A percentile compares a stretch with the other conserved stretches of the same genome.
phyloP scores from a whole-genome alignment of 2,113 vertebrate species.

The Vireo altiloquus region DNA sequence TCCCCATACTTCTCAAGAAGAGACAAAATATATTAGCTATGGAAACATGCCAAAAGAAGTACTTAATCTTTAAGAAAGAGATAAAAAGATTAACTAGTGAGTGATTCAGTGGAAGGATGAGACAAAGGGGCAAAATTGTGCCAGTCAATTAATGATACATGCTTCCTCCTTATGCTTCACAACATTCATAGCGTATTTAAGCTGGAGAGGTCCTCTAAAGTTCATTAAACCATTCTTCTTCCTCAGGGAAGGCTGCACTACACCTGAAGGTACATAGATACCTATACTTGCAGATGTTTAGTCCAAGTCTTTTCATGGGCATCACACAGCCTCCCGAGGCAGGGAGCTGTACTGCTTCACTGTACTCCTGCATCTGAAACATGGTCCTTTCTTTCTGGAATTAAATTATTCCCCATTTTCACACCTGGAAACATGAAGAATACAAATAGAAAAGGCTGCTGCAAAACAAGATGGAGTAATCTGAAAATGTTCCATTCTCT shows the following conservation, averaged over 20 bases:
- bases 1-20: constrained; percentile 5
- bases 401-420: not conserved
- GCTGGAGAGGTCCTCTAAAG: not conserved
- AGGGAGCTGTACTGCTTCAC: not conserved
- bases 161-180: not conserved
- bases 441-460: not conserved
- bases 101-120: not conserved
- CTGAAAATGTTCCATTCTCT: not conserved
- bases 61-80: constrained; percentile 27
- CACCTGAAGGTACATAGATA: not conserved
- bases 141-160: not conserved
- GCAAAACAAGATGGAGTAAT: not conserved
- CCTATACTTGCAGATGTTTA: not conserved
- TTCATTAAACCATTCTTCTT: not conserved
- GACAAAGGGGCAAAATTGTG: not conserved
- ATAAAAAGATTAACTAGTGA: constrained; percentile 22
- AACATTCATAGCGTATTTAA: not conserved
- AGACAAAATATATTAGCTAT: constrained; percentile 49
- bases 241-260: not conserved
- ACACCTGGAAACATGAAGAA: not conserved
- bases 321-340: not conserved
- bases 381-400: not conserved
- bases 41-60: not conserved
- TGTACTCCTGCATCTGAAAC: not conserved
- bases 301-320: not conserved